Evolutionary conservation across 2,888 invertebrate genomes (phyloP).

Genomic region (Drosophila mimetica): DNA sequence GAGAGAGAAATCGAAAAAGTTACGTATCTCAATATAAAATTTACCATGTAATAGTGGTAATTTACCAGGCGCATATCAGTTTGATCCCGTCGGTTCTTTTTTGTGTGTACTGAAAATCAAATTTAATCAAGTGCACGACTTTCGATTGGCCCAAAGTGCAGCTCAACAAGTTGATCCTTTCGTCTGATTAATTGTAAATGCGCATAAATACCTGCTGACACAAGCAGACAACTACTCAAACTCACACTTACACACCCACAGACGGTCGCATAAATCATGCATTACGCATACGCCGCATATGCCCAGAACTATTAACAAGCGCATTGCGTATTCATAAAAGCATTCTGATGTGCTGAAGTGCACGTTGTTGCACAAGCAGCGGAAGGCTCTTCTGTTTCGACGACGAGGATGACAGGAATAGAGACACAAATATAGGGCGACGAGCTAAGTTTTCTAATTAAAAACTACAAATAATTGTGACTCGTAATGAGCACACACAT

Average conservation of each 20-base stretch:
- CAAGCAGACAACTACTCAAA: not conserved
- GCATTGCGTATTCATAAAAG: slow-evolving; percentile 71
- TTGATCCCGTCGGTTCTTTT: too few species aligned
- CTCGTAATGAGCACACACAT: slow-evolving; percentile 61
- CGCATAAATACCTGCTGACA: not conserved
- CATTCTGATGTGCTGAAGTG: slow-evolving; percentile 50
- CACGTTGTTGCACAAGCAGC: slow-evolving; percentile 18
- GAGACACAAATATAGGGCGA: slow-evolving; percentile 15
- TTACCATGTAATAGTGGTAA: too few species aligned
- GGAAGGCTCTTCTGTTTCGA: too few species aligned
- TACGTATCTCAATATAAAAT: too few species aligned
- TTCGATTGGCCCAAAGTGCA: slow-evolving; percentile 12
- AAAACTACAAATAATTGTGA: slow-evolving; percentile 73
- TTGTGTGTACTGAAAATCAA: too few species aligned
- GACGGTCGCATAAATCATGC: slow-evolving; percentile 47
- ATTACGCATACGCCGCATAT: slow-evolving; percentile 66
- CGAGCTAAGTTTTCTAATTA: slow-evolving; percentile 73
- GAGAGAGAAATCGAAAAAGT: too few species aligned
- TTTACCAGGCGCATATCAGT: too few species aligned
- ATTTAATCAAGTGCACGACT: slow-evolving; percentile 1
- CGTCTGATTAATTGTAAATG: slow-evolving; percentile 31
- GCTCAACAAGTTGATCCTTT: slow-evolving; percentile 18
- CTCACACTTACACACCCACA: not conserved
- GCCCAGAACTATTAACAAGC: slow-evolving; percentile 68
- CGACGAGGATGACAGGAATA: slow-evolving; percentile 5